Conservation (phyloP, 2,797 vertebrate species). For the Cyprinella venusta region DNA sequence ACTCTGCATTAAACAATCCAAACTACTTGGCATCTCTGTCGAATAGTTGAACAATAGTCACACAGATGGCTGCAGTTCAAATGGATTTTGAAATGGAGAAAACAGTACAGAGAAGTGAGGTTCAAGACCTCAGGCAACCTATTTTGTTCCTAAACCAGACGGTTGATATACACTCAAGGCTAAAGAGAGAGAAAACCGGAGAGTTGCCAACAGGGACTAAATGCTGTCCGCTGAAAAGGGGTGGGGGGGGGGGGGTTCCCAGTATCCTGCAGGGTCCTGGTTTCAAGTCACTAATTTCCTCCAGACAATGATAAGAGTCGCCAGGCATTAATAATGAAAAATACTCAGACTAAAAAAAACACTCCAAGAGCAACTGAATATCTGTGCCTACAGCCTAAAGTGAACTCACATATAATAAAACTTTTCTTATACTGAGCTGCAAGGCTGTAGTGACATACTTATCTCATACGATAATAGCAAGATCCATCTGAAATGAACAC, state of each 20-base stretch:
- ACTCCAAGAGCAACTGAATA: constrained; percentile 19
- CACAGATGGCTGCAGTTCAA: constrained; percentile 18
- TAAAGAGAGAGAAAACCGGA: constrained; percentile 42
- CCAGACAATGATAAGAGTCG: constrained; percentile 34
- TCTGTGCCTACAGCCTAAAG: constrained; percentile 25
- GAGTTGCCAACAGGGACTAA: constrained; percentile 49
- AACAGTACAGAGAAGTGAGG: constrained; percentile 26
- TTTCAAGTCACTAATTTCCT: constrained; percentile 40
- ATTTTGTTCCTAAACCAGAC: constrained; percentile 37
- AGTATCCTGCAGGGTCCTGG: constrained; percentile 47
- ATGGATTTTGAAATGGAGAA: constrained; percentile 31
- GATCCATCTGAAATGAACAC: constrained; percentile 14
- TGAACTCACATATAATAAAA: constrained; percentile 11
- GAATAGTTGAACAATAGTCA: constrained; percentile 56
- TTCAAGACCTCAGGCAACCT: constrained; percentile 34
- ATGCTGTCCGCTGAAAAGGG: constrained; percentile 20
- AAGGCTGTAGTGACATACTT: constrained; percentile 7
- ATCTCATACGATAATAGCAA: constrained; percentile 7
- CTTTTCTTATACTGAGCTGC: constrained; percentile 1
- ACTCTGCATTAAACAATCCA: constrained; percentile 51
- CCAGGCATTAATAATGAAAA: constrained; percentile 22
- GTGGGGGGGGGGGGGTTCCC: constrained; percentile 40
- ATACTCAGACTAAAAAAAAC: constrained; percentile 6
- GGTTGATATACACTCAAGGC: constrained; percentile 9
- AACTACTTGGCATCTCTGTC: constrained; percentile 63